Evolutionary conservation across 2,113 vertebrate genomes (phyloP), one percentile per base, ranked within the genome.

Genomic region (Pardalotus punctatus): DNA sequence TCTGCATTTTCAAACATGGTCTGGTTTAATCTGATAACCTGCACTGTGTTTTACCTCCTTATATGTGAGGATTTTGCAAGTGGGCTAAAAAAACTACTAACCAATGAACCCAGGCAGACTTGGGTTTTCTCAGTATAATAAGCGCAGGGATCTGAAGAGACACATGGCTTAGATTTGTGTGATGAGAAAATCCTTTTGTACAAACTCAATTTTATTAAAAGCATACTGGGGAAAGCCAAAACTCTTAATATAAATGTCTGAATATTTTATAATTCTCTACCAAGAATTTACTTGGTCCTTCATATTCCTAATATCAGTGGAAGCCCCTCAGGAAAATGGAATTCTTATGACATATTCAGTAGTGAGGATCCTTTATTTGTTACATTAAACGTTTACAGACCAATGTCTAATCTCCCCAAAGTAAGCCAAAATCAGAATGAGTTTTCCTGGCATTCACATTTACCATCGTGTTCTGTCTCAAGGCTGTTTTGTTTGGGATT

Each of bases 401-500:
- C 17, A 57, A 31, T 70, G 50, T 53, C 23, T 78, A 90, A 76
- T 81, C 71, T 94, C 42, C 40, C 22, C 36, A 54, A 47, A 45
- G 90, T 92, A 83, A 84, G 43, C 83, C 79, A 94, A 51, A 50
- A 27, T 81, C 5, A 4, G n/a, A 88, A 72, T 10, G 28, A 88
- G 40, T 62, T 92, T 97, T 91, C 60, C 43, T 81, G 81, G 57
- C 20, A 66, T 86, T 97, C 47, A 58, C n/a, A 73, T 88, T 64
- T 97, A 72, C 91, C 69, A 76, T 94, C 89, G 96, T 94, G 66
- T 86, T 96, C 60, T 71, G 38, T 79, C 79, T 84, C 24, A 23
- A 85, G 81, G 57, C 71, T 78, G 57, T 91, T 96, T 84, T 93
- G 38, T 90, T 92, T 93, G 89, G 48, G n/a, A 86, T 95, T 95